Percentiles rank a stretch among this genome's conserved stretches.
Evolutionary conservation across 2,797 vertebrate genomes (phyloP).

Genomic region (Acipenser ruthenus): DNA sequence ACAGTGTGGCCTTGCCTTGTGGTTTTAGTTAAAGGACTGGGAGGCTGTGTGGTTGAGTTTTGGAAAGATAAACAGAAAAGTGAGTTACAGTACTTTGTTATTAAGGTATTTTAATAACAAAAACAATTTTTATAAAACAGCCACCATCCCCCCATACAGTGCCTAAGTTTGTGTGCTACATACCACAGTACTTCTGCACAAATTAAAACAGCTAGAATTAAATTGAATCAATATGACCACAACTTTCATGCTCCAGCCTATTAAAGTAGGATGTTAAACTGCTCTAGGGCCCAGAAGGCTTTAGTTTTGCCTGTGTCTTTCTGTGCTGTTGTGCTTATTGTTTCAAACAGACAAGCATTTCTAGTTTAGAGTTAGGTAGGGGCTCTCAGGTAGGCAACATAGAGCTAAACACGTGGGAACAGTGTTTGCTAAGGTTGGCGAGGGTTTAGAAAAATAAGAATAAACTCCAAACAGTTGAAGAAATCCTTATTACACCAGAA

Average conservation of each 20-base stretch:
- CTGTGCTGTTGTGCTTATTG: slow-evolving; percentile 52
- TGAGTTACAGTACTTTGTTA: no score
- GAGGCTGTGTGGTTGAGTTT: no score
- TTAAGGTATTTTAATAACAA: slow-evolving; percentile 12
- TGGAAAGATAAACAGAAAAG: no score
- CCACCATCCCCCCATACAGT: slow-evolving; percentile 21
- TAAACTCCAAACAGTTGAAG: no score
- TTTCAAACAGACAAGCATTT: slow-evolving; percentile 50
- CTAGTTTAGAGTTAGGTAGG: slow-evolving; percentile 45
- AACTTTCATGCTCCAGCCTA: slow-evolving; percentile 41
- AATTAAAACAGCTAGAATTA: slow-evolving; percentile 60
- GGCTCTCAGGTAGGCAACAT: slow-evolving; percentile 44
- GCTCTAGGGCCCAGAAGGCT: slow-evolving; percentile 54
- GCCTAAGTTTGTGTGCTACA: slow-evolving; percentile 25
- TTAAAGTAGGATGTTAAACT: slow-evolving; percentile 59
- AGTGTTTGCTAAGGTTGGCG: no score
- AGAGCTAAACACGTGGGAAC: no score
- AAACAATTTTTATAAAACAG: slow-evolving; percentile 35
- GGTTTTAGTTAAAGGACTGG: no score
- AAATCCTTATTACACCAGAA: no score
- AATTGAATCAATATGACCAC: slow-evolving; percentile 51
- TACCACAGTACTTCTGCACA: slow-evolving; percentile 37
- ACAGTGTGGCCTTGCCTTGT: no score
- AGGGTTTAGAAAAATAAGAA: no score
- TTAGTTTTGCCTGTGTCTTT: slow-evolving; percentile 56